A percentile compares a stretch with the other conserved stretches of the same genome.
phyloP scores from a whole-genome alignment of 2,888 invertebrate species.

The Adelphocoris suturalis region DNA sequence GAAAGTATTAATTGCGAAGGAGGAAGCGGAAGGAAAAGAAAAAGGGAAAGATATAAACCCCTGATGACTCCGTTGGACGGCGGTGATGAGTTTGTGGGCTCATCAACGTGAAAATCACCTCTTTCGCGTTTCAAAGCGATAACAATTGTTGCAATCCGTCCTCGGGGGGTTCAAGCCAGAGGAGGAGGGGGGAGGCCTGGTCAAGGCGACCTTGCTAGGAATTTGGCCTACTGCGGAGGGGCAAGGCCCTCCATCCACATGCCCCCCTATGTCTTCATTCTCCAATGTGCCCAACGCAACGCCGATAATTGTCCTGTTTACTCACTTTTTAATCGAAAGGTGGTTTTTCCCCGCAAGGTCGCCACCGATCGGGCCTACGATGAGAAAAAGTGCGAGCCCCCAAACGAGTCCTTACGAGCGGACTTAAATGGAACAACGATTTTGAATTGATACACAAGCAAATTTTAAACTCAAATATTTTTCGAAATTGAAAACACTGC shows the following conservation, averaged over 20 bases:
- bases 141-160: slow-evolving; percentile 61
- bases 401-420: too few species aligned
- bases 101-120: slow-evolving; percentile 12
- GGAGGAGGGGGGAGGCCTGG: not conserved
- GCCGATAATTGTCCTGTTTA: slow-evolving; percentile 51
- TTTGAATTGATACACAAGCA: too few species aligned
- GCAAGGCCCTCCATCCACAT: slow-evolving; percentile 15
- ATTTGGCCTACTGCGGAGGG: slow-evolving; percentile 52
- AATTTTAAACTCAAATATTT: too few species aligned
- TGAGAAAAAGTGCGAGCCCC: not conserved
- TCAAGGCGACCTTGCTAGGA: slow-evolving; percentile 66
- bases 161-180: slow-evolving; percentile 21
- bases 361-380: not conserved
- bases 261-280: slow-evolving; percentile 44
- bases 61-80: not conserved
- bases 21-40: slow-evolving; percentile 9
- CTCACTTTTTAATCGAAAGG: slow-evolving; percentile 38
- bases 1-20: not conserved
- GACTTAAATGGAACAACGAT: too few species aligned
- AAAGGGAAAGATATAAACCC: not conserved
- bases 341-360: not conserved
- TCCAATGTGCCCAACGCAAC: slow-evolving; percentile 26
- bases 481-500: too few species aligned
- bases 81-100: too few species aligned
- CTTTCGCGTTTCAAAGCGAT: not conserved